A percentile compares a stretch with the other conserved stretches of the same genome.
phyloP scores from a whole-genome alignment of 2,797 vertebrate genomes.

The Tympanoctomys barrerae region DNA sequence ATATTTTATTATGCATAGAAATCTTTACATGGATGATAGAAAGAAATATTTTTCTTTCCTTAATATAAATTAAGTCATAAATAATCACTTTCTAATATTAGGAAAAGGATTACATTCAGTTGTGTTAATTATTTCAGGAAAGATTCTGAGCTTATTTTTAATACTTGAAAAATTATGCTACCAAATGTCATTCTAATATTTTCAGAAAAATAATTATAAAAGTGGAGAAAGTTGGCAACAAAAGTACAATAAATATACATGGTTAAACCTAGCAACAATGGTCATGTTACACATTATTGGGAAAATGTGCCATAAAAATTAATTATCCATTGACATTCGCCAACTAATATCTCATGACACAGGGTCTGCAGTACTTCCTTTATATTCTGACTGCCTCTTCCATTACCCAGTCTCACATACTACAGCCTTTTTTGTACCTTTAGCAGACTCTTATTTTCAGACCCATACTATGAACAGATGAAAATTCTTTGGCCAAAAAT shows the following conservation, averaged over 20 bases:
- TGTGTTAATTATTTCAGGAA: not conserved
- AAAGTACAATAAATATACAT: not conserved
- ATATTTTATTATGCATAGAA: conserved; percentile 62
- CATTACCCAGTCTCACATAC: accelerated
- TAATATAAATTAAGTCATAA: conserved; percentile 2
- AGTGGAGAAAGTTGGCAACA: not conserved
- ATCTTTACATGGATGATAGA: conserved; percentile 70
- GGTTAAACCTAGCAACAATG: not conserved
- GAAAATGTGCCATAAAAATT: not conserved
- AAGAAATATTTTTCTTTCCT: not conserved
- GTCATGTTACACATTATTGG: not conserved
- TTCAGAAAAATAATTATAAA: not conserved
- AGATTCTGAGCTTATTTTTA: not conserved
- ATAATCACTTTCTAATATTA: not conserved
- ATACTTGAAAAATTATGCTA: not conserved
- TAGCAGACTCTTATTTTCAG: not conserved
- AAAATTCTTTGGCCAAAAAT: not conserved
- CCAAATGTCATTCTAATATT: not conserved
- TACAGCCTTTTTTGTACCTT: not conserved
- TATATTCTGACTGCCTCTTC: not conserved
- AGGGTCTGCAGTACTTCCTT: not conserved
- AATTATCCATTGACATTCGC: not conserved
- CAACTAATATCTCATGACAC: not conserved
- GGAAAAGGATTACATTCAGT: not conserved
- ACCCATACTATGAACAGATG: not conserved